Conservation (phyloP, 2,888 invertebrate genomes). For the Eurois occulta region DNA sequence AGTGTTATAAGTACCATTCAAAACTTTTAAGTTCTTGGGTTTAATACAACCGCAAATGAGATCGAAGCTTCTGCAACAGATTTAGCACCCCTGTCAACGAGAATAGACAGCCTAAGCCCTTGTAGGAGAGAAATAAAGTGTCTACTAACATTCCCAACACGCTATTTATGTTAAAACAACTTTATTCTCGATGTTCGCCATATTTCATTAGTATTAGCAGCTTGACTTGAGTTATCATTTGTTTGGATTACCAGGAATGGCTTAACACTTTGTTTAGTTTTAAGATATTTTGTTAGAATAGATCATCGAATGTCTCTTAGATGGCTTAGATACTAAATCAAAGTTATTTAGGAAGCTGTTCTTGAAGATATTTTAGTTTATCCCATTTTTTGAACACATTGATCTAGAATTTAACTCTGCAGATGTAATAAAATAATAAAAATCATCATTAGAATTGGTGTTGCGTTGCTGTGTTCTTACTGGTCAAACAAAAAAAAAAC, state of each 20-base stretch:
- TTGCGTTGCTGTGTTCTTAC: not conserved
- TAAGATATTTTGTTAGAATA: not conserved
- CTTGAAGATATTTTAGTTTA: not conserved
- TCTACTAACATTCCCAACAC: constrained; percentile 23
- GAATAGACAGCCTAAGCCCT: constrained; percentile 27
- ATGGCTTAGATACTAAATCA: constrained; percentile 8
- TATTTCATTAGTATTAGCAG: constrained; percentile 30
- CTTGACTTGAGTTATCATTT: constrained; percentile 14
- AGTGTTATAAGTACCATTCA: not conserved
- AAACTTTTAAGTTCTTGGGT: not conserved
- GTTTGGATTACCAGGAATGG: constrained; percentile 1
- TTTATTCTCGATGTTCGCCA: constrained; percentile 34
- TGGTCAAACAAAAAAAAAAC: not conserved
- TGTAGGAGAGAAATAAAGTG: constrained; percentile 28
- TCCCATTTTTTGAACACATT: not conserved
- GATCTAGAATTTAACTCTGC: not conserved
- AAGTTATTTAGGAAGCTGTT: not conserved
- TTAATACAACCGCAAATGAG: not conserved
- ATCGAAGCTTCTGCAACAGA: constrained; percentile 5
- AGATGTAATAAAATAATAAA: not conserved
- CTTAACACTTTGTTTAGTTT: not conserved
- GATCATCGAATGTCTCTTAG: not conserved
- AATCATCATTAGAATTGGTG: no score
- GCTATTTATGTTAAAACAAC: constrained; percentile 44
- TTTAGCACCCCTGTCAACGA: constrained; percentile 32